Conservation (phyloP, 2,797 vertebrate genomes). For the Hemibagrus guttatus region DNA sequence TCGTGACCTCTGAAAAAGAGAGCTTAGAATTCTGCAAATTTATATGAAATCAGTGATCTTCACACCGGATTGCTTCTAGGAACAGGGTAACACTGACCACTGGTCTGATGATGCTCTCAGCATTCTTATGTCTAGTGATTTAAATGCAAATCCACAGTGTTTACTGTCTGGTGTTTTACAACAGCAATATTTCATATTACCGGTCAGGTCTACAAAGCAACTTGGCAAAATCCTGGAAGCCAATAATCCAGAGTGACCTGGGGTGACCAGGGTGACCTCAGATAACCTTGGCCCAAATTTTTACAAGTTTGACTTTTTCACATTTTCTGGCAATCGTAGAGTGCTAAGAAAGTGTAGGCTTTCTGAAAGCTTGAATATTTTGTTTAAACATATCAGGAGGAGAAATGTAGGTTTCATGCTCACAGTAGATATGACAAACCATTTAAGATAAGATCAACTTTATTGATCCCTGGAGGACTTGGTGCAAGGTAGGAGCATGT, state of each 20-base stretch:
- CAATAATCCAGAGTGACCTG: background rate
- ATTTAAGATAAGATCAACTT: background rate
- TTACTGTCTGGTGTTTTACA: background rate
- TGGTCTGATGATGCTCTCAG: constrained; percentile 9
- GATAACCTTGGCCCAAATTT: background rate
- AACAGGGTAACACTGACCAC: background rate
- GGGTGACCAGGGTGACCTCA: background rate
- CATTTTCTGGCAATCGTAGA: background rate
- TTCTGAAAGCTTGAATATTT: background rate
- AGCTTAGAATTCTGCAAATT: constrained; percentile 28
- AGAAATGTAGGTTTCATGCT: background rate
- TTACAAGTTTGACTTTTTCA: background rate
- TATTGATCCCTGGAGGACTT: background rate
- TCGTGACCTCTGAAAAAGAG: constrained; percentile 54
- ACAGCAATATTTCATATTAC: background rate
- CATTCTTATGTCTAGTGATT: background rate
- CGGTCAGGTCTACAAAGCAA: background rate
- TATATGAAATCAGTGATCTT: constrained; percentile 28
- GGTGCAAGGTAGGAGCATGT: background rate
- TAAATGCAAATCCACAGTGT: background rate
- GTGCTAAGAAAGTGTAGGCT: background rate
- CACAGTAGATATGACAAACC: background rate
- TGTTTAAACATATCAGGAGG: background rate
- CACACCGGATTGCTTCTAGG: constrained; percentile 23
- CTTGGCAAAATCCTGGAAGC: background rate